Evolutionary conservation across 1,140 invertebrate species (phyloP).

Genomic region (Fopius arisanus): DNA sequence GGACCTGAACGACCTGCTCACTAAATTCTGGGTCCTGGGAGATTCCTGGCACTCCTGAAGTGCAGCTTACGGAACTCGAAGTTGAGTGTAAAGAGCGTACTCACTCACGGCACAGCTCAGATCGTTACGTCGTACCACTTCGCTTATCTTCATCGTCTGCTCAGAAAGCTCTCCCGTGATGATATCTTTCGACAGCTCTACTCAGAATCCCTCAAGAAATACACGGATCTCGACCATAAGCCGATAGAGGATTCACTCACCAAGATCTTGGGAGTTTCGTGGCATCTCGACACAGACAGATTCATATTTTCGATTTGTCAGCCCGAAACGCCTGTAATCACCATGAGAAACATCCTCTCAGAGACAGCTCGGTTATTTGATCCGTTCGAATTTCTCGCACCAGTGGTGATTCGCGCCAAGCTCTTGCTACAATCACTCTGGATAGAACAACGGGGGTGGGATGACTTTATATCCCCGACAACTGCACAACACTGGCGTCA

Average conservation of each 20-base stretch:
- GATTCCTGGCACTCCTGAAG: no score
- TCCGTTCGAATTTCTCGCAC: constrained; percentile 28
- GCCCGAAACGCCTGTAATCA: background rate
- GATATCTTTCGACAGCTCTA: no score
- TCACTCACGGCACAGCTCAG: no score
- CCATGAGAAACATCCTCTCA: constrained; percentile 16
- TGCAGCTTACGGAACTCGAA: no score
- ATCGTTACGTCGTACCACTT: no score
- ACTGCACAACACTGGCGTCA: background rate
- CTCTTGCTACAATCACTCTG: no score
- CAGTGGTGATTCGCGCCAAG: constrained; percentile 22
- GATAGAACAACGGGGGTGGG: constrained; percentile 30
- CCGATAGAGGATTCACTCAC: constrained; percentile 4
- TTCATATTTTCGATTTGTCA: background rate
- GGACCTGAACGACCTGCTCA: background rate
- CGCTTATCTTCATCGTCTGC: no score
- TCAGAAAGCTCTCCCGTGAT: no score
- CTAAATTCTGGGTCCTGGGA: no score
- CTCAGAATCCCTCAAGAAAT: background rate
- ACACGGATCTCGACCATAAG: background rate
- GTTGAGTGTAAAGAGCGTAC: no score
- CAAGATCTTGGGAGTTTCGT: no score
- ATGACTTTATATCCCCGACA: constrained; percentile 22
- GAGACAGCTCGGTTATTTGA: constrained; percentile 25
- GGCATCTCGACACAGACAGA: background rate